Conservation (phyloP, 2,113 vertebrate genomes). For the Boleophthalmus pectinirostris region DNA sequence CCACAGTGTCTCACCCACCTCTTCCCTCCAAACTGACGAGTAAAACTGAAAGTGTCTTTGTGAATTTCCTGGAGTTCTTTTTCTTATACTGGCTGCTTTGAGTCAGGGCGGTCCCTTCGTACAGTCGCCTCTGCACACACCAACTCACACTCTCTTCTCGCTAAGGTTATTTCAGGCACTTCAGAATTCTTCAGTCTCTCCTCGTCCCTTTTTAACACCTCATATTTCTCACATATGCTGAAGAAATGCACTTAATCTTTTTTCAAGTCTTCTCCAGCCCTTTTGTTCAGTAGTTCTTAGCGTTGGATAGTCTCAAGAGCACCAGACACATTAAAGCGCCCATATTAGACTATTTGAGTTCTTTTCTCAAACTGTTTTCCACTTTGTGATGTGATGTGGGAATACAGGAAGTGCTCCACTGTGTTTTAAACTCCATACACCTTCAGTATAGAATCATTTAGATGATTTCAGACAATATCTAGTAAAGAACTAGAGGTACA, state of each 20-base stretch:
- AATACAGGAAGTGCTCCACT: too few relatives aligned
- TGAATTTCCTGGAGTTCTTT: background rate
- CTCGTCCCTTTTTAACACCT: background rate
- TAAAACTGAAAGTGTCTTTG: background rate
- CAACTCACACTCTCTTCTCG: background rate
- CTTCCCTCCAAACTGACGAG: background rate
- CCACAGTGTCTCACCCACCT: background rate
- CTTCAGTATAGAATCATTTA: too few relatives aligned
- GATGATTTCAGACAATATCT: too few relatives aligned
- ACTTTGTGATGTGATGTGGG: too few relatives aligned
- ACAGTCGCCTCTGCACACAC: background rate
- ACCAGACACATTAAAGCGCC: background rate
- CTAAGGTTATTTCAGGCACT: background rate
- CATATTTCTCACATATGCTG: background rate
- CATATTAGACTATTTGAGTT: too few relatives aligned
- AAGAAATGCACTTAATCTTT: background rate
- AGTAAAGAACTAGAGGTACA: too few relatives aligned
- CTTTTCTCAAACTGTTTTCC: too few relatives aligned
- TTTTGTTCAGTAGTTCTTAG: background rate
- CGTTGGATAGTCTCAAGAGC: background rate
- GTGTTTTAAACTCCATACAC: too few relatives aligned
- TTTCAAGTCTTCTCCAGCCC: background rate
- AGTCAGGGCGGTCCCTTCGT: background rate
- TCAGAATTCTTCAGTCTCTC: background rate
- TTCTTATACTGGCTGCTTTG: background rate